Evolutionary conservation across 2,797 vertebrate genomes (phyloP).

Genomic region (Myotis daubentonii): DNA sequence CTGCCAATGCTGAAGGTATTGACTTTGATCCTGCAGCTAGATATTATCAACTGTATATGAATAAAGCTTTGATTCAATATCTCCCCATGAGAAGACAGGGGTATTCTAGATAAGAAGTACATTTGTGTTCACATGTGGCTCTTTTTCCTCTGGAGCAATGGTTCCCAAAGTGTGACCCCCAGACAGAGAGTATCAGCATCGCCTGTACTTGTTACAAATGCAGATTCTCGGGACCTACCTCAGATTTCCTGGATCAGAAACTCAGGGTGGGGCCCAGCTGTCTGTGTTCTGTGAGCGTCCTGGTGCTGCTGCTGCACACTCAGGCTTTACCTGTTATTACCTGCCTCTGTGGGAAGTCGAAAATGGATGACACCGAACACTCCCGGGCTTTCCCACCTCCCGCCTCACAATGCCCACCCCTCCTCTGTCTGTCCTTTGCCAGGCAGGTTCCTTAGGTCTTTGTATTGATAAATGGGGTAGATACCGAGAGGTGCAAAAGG

Average conservation of each 20-base stretch:
- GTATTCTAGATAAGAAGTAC: not conserved
- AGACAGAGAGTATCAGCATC: not conserved
- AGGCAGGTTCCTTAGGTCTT: not conserved
- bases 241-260: not conserved
- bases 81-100: not conserved
- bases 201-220: not conserved
- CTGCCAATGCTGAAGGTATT: not conserved
- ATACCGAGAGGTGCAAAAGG: not conserved
- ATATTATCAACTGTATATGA: not conserved
- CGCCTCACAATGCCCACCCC: not conserved
- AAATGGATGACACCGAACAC: not conserved
- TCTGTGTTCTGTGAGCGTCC: not conserved
- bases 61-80: not conserved
- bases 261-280: not conserved
- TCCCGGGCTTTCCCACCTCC: not conserved
- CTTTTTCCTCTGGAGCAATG: not conserved
- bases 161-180: not conserved
- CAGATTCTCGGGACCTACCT: not conserved
- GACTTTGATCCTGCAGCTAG: constrained; percentile 5
- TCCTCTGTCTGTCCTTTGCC: not conserved
- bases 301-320: not conserved
- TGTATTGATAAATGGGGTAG: not conserved
- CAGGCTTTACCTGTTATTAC: not conserved
- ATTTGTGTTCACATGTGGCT: not conserved
- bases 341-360: not conserved